Evolutionary conservation across 2,113 vertebrate genomes (phyloP).

Genomic region (Paradisaea rubra): DNA sequence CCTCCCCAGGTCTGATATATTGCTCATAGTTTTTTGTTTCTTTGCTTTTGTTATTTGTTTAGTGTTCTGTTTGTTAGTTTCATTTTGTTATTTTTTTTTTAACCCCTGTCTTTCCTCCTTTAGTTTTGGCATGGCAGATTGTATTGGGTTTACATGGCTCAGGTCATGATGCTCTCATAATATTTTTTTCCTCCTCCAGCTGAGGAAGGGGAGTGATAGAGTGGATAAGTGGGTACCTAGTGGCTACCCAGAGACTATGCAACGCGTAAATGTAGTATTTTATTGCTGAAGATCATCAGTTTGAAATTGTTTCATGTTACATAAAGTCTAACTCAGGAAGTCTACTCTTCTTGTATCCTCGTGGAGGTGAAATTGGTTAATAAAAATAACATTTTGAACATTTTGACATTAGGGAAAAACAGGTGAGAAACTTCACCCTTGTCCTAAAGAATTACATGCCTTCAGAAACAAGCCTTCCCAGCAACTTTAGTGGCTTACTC

Average conservation of each 20-base stretch:
- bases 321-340: neutral
- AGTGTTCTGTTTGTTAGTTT: neutral
- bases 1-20: neutral
- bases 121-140: neutral
- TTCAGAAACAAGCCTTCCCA: neutral
- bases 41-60: neutral
- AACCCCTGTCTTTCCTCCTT: neutral
- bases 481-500: neutral
- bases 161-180: fast-evolving
- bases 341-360: neutral
- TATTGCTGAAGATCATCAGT: neutral
- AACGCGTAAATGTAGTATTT: neutral
- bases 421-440: neutral
- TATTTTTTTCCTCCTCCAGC: neutral
- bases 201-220: neutral
- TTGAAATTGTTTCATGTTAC: neutral
- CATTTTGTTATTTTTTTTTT: neutral
- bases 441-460: neutral
- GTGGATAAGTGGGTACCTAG: neutral
- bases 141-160: neutral
- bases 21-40: neutral
- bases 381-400: neutral
- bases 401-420: neutral
- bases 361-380: neutral
- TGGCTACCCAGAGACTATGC: neutral